Base-by-base conservation (phyloP, 1,140 invertebrate genomes). In the Microplitis mediator region DNA sequence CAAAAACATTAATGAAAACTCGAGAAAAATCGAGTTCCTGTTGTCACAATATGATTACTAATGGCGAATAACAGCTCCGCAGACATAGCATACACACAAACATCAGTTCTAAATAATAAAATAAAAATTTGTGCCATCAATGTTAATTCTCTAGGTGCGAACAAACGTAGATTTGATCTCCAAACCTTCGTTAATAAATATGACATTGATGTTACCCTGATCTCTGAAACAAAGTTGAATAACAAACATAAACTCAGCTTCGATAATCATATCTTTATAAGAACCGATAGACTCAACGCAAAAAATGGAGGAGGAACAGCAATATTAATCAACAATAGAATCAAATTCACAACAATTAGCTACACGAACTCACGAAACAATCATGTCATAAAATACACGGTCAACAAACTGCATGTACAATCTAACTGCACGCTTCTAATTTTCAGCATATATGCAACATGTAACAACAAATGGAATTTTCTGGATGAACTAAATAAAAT, bases 321-420 rank as follows among this genome's bases (percentile, higher is more conserved):
- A 4, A 68, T 73, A 2, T 2, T 69, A 11, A 63, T 73, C 3
- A 52, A 52, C 3, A 60, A 34, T 3, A 14, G 14, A 14, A 35
- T 71, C 16, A 54, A 52, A 11, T 65, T 36, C 14, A 50, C 13
- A n/a, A 31, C 3, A 60, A 23, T 71, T 39, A 39, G 4, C 4
- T 8, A 39, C 13, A 50, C 45, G 1, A 52, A 62, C 13, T 65
- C 62, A 13, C 2, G 9, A 8, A 56, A 23, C 1, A 56, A 65
- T 5, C 34, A 64, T 2, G 52, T 71, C 2, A n/a, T 70, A 13
- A 50, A 4, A 77, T 86, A 0, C 84, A 85, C 13, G 82, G 78
- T 0, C 89, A 36, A n/a, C 8, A 68, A 68, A 61, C 0, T 86
- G 4, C 3, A 4, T 4, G 31, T n/a, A 51, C 45, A 60, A 1